Conservation (phyloP, 2,888 invertebrate genomes). For the Himalopsyche tibetana region DNA sequence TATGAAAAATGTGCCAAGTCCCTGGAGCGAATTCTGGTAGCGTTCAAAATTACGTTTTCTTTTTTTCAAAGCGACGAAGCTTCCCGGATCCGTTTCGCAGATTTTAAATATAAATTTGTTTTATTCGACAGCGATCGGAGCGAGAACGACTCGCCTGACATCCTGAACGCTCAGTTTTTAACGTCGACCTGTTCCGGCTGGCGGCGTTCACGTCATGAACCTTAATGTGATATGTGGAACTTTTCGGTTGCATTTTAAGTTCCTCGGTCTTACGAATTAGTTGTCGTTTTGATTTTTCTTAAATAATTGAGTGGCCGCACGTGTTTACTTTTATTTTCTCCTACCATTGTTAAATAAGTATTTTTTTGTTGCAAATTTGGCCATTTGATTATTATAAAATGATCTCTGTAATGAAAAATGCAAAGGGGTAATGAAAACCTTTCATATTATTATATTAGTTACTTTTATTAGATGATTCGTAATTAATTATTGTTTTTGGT, state of each 20-base stretch:
- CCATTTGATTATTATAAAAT: constrained; percentile 62
- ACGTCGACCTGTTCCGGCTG: constrained; percentile 60
- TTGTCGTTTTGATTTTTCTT: constrained; percentile 63
- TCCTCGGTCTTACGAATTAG: constrained; percentile 65
- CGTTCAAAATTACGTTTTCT: constrained; percentile 55
- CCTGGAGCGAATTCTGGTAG: constrained; percentile 62
- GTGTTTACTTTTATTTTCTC: constrained; percentile 32
- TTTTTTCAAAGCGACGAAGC: constrained; percentile 8
- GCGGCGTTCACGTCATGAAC: constrained; percentile 63
- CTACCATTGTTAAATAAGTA: constrained; percentile 52
- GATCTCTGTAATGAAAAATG: constrained; percentile 65
- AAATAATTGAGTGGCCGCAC: constrained; percentile 55
- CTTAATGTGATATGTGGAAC: constrained; percentile 65
- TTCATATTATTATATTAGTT: constrained; percentile 61
- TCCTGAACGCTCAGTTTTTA: constrained; percentile 31
- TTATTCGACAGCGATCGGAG: not conserved
- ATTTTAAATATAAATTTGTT: constrained; percentile 9
- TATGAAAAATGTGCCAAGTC: constrained; percentile 65
- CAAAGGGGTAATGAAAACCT: constrained; percentile 60
- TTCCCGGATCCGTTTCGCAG: constrained; percentile 46
- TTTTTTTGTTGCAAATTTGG: constrained; percentile 54
- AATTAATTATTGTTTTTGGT: constrained; percentile 57
- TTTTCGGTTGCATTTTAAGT: constrained; percentile 66
- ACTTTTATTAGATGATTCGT: constrained; percentile 62
- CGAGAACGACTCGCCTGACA: not conserved